Evolutionary conservation across 1,140 invertebrate genomes (phyloP), one percentile per base, ranked within the genome.

Genomic region (Calosoma granatense): DNA sequence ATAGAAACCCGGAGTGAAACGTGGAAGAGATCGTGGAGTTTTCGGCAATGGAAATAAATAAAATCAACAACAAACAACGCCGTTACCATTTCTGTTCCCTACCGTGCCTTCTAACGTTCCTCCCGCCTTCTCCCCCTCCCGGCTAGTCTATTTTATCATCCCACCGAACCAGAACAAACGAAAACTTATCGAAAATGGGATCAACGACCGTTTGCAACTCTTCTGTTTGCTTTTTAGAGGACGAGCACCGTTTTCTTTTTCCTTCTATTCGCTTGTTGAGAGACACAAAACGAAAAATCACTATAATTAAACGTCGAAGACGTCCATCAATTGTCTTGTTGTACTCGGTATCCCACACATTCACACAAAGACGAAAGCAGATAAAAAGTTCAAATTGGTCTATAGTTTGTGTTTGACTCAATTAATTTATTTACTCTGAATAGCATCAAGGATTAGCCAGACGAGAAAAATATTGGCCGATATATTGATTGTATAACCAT

Each of bases 61-160:
- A 47, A 47, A 47, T 47, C 41, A 47, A 47, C 41, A 47, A 47
- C 41, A 47, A 47, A 47, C 41, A 47, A 47, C 41, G 41, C 41
- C 9, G 41, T 47, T 47, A 47, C 41, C 15, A 9, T 47, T 17
- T 47, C 41, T 47, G 3, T 47, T 30, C 26, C 26, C 26, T 30
- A 6, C 26, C 14, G 26, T 6, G 14, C 26, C 4, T 30, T 30
- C 14, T 30, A n/a, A n/a, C n/a, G n/a, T n/a, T n/a, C 9, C 9
- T 47, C 9, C 6, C 17, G 41, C 9, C 41, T 47, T 36, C n/a
- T 17, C 3, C 41, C 3, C 4, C 17, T 47, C 41, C 3, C 17
- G 41, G 15, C 41, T 9, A 17, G 15, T 36, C 6, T 36, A 36
- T 36, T 36, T 36, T n/a, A 36, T 9, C 26, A 9, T n/a, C 6